Evolutionary conservation across 2,888 invertebrate genomes (phyloP).

Genomic region (Gari tellinella): DNA sequence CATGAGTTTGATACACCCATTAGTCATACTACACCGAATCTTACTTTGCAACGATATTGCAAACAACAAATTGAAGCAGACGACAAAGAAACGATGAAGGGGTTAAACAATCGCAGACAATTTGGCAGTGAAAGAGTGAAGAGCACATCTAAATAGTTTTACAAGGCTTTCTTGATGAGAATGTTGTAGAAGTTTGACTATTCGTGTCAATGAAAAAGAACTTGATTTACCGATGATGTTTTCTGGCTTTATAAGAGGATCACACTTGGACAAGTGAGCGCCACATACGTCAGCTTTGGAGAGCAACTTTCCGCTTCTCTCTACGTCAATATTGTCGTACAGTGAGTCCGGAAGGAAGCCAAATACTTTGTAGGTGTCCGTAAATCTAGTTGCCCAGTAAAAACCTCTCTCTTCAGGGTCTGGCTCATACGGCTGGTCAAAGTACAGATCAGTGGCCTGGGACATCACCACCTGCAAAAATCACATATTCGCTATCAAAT

Average conservation of each 20-base stretch:
- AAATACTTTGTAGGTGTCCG: conserved; percentile 75
- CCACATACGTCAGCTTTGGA: conserved; percentile 67
- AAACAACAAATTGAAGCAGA: too few species aligned
- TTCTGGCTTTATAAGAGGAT: conserved; percentile 65
- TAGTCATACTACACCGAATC: too few species aligned
- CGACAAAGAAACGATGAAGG: too few species aligned
- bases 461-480: conserved; percentile 75
- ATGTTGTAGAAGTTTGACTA: too few species aligned
- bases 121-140: too few species aligned
- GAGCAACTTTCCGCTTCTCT: conserved; percentile 68
- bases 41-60: too few species aligned
- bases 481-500: too few species aligned
- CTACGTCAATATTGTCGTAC: conserved; percentile 69
- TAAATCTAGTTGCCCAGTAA: conserved; percentile 81
- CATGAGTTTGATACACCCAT: too few species aligned
- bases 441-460: conserved; percentile 77
- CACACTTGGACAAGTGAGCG: conserved; percentile 62
- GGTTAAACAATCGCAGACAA: too few species aligned
- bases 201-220: too few species aligned
- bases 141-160: too few species aligned
- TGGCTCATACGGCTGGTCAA: conserved; percentile 80
- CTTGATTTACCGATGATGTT: conserved; percentile 77
- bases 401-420: conserved; percentile 80
- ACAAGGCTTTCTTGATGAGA: too few species aligned
- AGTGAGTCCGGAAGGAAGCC: conserved; percentile 74